phyloP scores from a whole-genome alignment of 2,888 invertebrate genomes.

The Eucera pruinosa region DNA sequence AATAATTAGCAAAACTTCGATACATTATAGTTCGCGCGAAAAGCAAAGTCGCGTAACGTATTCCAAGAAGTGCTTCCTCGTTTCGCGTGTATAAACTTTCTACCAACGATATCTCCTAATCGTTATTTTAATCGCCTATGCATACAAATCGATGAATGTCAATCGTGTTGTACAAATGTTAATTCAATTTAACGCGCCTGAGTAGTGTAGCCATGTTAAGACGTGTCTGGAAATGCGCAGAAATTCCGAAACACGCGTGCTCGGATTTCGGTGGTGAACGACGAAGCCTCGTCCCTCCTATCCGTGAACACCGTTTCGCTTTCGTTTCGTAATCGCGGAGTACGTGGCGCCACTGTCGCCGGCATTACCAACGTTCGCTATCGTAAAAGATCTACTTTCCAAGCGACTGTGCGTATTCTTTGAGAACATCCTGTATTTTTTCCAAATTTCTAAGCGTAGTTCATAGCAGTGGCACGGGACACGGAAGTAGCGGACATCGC shows the following conservation, averaged over 20 bases:
- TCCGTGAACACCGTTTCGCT: slow-evolving; percentile 47
- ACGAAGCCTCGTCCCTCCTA: slow-evolving; percentile 45
- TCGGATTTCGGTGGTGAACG: slow-evolving; percentile 29
- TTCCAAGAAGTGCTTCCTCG: too few relatives aligned
- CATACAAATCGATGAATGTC: neutral
- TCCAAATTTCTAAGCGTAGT: slow-evolving; percentile 15
- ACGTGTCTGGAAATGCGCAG: slow-evolving; percentile 48
- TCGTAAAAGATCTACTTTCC: slow-evolving; percentile 68
- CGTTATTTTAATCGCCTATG: too few relatives aligned
- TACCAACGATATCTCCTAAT: too few relatives aligned
- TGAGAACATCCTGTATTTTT: slow-evolving; percentile 39
- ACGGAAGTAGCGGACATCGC: neutral
- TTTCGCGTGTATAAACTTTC: too few relatives aligned
- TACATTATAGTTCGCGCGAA: neutral
- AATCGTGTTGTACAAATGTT: neutral
- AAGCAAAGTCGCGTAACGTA: neutral
- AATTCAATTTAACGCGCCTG: slow-evolving; percentile 19
- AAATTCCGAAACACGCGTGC: slow-evolving; percentile 51
- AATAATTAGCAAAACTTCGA: neutral
- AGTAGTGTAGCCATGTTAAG: slow-evolving; percentile 29
- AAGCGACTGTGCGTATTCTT: slow-evolving; percentile 52
- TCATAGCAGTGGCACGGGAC: neutral
- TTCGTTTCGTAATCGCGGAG: slow-evolving; percentile 59
- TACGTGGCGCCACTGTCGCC: slow-evolving; percentile 65
- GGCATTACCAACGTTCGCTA: slow-evolving; percentile 69